Evolutionary conservation across 2,113 vertebrate genomes (phyloP), one percentile per base, ranked within the genome.

Genomic region (Oreochromis niloticus): DNA sequence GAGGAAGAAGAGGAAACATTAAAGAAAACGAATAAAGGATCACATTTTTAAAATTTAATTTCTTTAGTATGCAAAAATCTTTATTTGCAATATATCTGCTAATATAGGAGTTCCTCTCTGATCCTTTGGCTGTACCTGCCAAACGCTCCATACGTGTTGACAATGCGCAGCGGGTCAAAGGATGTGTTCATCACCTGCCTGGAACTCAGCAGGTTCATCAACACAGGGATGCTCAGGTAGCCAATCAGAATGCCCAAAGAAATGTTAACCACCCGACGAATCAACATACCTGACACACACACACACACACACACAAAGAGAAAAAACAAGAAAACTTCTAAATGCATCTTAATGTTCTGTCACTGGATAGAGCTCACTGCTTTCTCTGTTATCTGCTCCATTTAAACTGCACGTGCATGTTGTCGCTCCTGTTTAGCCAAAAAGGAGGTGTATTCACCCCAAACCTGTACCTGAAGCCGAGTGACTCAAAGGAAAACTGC

Each of bases 141-240:
- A 0, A 99, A 99, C 52, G 98, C 98, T 19, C 99, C 99, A 0
- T 99, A 99, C 2, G 98, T 99, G 96, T 99, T 99, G 93, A 99
- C 98, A 1, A 99, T 98, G 19, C 98, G 88, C 57, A 99, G 97
- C 0, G 99, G 93, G 93, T 97, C 97, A 88, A 99, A 99, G 0
- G 98, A 98, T 1, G 97, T 97, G 95, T 99, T 99, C 99, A 99
- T 99, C 92, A 98, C 88, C 94, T 99, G 98, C 16, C 32, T 95
- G 87, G 98, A 94, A 78, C 93, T 99, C 36, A 99, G 89, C 83
- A 99, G 94, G 95, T 99, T 99, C 80, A 97, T 71, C 82, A 99
- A 91, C 81, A 99, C 99, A 0, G 99, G 99, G 39, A 99, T 1
- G 73, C 99, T 99, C 89, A 99, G 97, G 90, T 86, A 98, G 84